phyloP scores from a whole-genome alignment of 2,113 vertebrate genomes.

The Narcine bancroftii region DNA sequence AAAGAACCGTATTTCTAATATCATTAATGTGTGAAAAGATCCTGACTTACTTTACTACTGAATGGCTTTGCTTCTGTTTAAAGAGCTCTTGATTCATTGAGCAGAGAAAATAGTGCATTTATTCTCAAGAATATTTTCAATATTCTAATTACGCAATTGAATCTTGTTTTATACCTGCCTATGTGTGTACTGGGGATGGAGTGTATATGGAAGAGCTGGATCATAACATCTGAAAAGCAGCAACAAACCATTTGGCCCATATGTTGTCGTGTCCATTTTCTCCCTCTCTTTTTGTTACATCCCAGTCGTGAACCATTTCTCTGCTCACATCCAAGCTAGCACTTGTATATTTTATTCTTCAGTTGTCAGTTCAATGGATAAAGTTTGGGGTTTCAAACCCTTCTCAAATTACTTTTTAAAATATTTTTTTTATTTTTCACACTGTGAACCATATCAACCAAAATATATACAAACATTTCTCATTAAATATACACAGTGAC shows the following conservation, averaged over 20 bases:
- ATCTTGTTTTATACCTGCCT: not conserved
- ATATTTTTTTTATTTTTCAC: no score
- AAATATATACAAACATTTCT: no score
- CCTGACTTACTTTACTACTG: not conserved
- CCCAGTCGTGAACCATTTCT: not conserved
- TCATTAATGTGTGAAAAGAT: not conserved
- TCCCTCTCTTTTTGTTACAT: not conserved
- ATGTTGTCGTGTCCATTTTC: not conserved
- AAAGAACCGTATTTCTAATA: not conserved
- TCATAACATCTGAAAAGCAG: not conserved
- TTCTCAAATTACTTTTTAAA: not conserved
- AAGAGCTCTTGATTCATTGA: no score
- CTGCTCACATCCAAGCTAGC: not conserved
- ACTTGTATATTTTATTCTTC: not conserved
- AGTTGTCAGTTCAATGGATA: not conserved
- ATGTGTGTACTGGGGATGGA: not conserved
- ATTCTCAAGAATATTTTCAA: not conserved
- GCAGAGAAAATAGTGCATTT: not conserved
- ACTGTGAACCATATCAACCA: no score
- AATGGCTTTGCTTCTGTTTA: not conserved
- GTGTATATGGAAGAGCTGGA: not conserved
- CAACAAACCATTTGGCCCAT: not conserved
- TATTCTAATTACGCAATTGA: not conserved
- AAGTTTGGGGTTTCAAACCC: not conserved
- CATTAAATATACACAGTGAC: no score